Evolutionary conservation across 2,888 invertebrate species (phyloP), one percentile per base, ranked within the genome.

Genomic region (Plusia festucae): DNA sequence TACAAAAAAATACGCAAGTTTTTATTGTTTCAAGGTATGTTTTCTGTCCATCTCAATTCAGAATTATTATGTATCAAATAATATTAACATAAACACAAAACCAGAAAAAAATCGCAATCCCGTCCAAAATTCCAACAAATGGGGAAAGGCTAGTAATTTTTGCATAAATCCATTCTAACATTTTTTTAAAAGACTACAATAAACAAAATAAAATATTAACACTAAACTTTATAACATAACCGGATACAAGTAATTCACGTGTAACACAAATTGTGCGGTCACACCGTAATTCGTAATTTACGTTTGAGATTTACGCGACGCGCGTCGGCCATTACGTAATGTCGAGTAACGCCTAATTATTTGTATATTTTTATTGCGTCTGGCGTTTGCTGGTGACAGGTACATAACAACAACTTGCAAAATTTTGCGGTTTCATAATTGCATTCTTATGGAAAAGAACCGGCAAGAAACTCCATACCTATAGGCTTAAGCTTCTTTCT

Each of bases 201-300:
- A 60, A 67, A 51, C 22, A 34, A n/a, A n/a, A n/a, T n/a, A n/a
- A n/a, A 65, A 40, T 53, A 60, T 75, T 27, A 34, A 63, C 52
- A 64, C 64, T 32, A 62, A 76, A 53, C 57, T 52, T 53, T 30
- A 7, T 22, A 71, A 67, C 55, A 57, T 58, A 70, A 72, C 72
- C 77, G 74, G 68, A 73, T 59, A 65, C 70, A 58, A 70, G 74
- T 82, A 82, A 70, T 57, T 76, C 79, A 79, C 74, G 70, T 73
- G 58, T 57, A 77, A 70, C 65, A 27, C 27, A 0, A 69, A 70
- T 59, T 62, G 60, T 68, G 76, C 55, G 76, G 68, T 67, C 61
- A 69, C 67, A 58, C 53, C 64, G 63, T 77, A 58, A 74, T 66
- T 79, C 62, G 63, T 77, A 58, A 74, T 66, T 79, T 62, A 63